phyloP scores from a whole-genome alignment of 2,113 vertebrate species.

The Datnioides undecimradiatus region DNA sequence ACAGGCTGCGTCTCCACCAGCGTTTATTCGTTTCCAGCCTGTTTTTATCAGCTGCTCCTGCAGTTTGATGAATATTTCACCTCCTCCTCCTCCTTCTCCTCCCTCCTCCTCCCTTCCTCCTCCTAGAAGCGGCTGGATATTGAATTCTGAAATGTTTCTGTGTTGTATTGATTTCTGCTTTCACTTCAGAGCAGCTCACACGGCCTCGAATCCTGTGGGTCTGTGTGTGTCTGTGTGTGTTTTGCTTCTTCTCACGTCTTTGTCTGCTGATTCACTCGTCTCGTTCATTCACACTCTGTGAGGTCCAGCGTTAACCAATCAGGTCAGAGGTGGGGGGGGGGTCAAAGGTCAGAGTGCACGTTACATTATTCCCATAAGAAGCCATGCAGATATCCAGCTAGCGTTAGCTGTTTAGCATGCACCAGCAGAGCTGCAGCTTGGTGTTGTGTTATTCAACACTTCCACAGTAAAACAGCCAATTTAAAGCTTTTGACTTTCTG shows the following conservation, averaged over 20 bases:
- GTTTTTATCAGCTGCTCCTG: not conserved
- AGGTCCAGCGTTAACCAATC: not conserved
- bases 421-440: not conserved
- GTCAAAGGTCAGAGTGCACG: not conserved
- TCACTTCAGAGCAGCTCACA: constrained; percentile 53
- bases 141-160: constrained; percentile 68
- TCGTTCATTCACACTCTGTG: not conserved
- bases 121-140: constrained; percentile 50
- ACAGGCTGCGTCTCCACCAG: not conserved
- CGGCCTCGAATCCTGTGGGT: not conserved
- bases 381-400: not conserved
- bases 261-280: constrained; percentile 26
- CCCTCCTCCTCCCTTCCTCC: not conserved
- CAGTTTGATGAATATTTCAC: constrained; percentile 3
- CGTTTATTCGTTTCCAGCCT: not conserved
- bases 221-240: constrained; percentile 4
- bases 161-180: constrained; percentile 69
- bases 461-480: not conserved
- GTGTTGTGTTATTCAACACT: not conserved
- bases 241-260: not conserved
- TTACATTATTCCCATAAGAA: not conserved
- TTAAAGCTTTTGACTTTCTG: too few species aligned
- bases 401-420: not conserved
- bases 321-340: not conserved
- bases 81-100: not conserved